These are phyloP conservation scores for Sebastes hubbsi DNA, from an alignment of 2,797 vertebrate species.

Conservation along the genomic window DNA sequence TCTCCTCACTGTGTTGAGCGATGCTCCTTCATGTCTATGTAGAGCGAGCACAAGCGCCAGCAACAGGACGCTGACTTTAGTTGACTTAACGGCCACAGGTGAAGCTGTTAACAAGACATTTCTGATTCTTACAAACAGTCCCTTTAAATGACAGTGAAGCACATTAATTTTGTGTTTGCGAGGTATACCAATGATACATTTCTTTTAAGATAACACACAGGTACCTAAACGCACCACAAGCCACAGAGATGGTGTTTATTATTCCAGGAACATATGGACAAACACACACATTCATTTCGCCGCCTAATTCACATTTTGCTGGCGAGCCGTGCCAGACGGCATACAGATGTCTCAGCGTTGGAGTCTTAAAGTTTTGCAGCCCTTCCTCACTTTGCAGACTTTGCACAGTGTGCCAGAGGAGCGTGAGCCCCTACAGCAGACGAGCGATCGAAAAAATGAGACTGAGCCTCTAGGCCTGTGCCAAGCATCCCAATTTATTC, in stretches of 20 bases:
- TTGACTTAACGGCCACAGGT: no score
- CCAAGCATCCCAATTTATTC: conserved; percentile 72
- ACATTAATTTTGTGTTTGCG: neutral
- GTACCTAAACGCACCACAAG: neutral
- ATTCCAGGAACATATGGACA: conserved; percentile 38
- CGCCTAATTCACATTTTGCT: conserved; percentile 46
- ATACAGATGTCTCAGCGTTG: conserved; percentile 38
- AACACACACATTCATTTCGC: conserved; percentile 40
- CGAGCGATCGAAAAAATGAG: conserved; percentile 63
- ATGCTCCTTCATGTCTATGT: no score
- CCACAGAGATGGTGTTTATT: conserved; percentile 17
- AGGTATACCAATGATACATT: neutral
- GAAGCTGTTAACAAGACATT: no score
- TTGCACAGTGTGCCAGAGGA: conserved; percentile 47
- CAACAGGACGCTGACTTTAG: no score
- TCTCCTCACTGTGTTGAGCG: no score
- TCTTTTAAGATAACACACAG: neutral
- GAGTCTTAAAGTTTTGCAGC: conserved; percentile 46
- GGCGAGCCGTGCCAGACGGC: conserved; percentile 20
- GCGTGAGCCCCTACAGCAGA: conserved; percentile 61
- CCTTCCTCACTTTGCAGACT: conserved; percentile 52
- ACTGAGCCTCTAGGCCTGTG: conserved; percentile 68
- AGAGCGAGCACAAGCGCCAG: no score
- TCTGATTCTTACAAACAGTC: no score
- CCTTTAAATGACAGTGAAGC: neutral